Base-by-base conservation (phyloP, 2,888 invertebrate species). In the Colletes collaris region DNA sequence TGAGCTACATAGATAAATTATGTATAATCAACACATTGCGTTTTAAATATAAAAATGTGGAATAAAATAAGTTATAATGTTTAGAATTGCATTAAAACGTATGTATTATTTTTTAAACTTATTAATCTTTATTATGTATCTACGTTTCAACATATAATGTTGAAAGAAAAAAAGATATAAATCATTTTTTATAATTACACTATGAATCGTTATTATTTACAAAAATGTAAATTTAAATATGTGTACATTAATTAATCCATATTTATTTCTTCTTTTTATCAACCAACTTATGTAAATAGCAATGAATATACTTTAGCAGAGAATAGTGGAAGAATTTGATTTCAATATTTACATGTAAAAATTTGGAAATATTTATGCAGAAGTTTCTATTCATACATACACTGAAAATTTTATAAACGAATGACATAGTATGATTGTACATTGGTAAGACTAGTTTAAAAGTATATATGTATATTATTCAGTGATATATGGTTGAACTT, bases 291-390 rank as follows among this genome's bases (percentile, higher is more conserved):
- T 40, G 76, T 11, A 40, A 66, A 59, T 19, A 11, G 27, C 27
- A 27, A 27, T 16, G 19, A 53, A 27, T 53, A 37, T 53, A 49
- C 40, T n/a, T 27, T 27, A 27, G 27, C 27, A 2, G 1, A 2
- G 1, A 69, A 55, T 40, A 69, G 7, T 37, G 44, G 40, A 84
- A 71, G 59, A 73, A 44, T 82, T 65, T 64, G 11, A 64, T 70
- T 52, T 62, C 27, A 35, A 66, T 63, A 62, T 59, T 37, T 80
- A 85, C 71, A 71, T 75, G 72, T 72, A 76, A 71, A 74, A 56
- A 16, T 63, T 59, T 19, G 37, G 59, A 55, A 60, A 76, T 37
- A 79, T 62, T 65, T 71, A 55, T 63, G 8, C 40, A 3, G 53
- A 11, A 58, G 73, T 76, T 74, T 65, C 71, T 52, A 52, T 37